Base-by-base conservation (phyloP, 2,113 vertebrate species). In the human (Homo sapiens) region DNA sequence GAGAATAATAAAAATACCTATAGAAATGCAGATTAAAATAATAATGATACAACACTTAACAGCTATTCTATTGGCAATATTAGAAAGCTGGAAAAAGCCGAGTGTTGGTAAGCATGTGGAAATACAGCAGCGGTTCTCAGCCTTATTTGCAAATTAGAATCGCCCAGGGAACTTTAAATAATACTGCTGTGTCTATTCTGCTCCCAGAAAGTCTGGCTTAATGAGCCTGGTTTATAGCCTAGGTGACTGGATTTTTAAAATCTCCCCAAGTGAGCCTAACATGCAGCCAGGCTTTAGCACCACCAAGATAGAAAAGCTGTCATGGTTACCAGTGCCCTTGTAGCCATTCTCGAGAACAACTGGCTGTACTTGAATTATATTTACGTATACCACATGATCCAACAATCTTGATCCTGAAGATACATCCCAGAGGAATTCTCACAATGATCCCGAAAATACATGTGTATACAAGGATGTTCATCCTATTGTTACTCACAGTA, bases 1-100 rank as follows among this genome's bases (percentile, higher is more conserved):
- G 76, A 93, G 82, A 96, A 90, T 61, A 85, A 88, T 75, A 64
- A 96, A 59, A 22, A 38, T 38, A 61, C 8, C 81, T 91, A 55
- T 66, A 50, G 82, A 94, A 43, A 94, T 30, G 20, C 16, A 52
- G 48, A 75, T 72, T 59, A 70, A 88, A 97, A 85, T 83, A 27
- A 87, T 76, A 88, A 57, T 20, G 38, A 76, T 14, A 48, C 7
- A 25, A 25, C 2, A 25, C 3, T 45, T 55, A 84, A 20, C 6
- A 78, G 4, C 75, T 75, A 4, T 55, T 30, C 8, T 17, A n/a
- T 18, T 48, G 25, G 4, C 6, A 55, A 93, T 90, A 76, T 43
- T 40, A 90, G 66, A 76, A 81, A 32, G 9, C 66, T 78, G 32
- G 72, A 27, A 30, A 57, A 81, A 57, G 17, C 9, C 50, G 72